Conservation (phyloP, 2,888 invertebrate genomes). For the Stenolophus ochropezus region DNA sequence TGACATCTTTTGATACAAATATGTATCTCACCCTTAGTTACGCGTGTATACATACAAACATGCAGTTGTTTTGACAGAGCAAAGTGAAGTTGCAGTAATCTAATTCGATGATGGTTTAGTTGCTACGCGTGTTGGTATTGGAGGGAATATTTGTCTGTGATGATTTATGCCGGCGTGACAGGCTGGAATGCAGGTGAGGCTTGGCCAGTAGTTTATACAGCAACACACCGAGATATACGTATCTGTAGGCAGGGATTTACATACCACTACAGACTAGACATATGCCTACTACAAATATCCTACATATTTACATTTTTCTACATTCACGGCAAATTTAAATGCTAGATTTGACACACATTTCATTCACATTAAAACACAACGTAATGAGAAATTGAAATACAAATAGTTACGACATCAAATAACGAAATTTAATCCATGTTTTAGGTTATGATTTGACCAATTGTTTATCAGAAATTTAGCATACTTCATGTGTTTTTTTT, state of each 20-base stretch:
- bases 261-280: not conserved
- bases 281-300: constrained; percentile 4
- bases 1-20: too few relatives aligned
- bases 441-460: too few relatives aligned
- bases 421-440: too few relatives aligned
- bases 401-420: too few relatives aligned
- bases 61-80: too few relatives aligned
- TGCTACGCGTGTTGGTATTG: not conserved
- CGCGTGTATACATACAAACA: too few relatives aligned
- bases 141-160: not conserved
- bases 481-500: too few relatives aligned
- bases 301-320: not conserved
- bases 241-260: constrained; percentile 19
- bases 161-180: constrained; percentile 28
- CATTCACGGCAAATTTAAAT: not conserved
- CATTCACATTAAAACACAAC: not conserved
- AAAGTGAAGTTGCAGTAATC: too few relatives aligned
- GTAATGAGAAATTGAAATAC: not conserved
- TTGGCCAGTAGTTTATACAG: constrained; percentile 25
- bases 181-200: constrained; percentile 14
- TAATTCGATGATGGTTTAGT: not conserved
- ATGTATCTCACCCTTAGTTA: too few relatives aligned
- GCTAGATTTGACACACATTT: constrained; percentile 11
- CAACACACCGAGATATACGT: not conserved
- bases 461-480: too few relatives aligned